Evolutionary conservation across 2,797 vertebrate species (phyloP).

Genomic region (Mormyrops boulengeri): DNA sequence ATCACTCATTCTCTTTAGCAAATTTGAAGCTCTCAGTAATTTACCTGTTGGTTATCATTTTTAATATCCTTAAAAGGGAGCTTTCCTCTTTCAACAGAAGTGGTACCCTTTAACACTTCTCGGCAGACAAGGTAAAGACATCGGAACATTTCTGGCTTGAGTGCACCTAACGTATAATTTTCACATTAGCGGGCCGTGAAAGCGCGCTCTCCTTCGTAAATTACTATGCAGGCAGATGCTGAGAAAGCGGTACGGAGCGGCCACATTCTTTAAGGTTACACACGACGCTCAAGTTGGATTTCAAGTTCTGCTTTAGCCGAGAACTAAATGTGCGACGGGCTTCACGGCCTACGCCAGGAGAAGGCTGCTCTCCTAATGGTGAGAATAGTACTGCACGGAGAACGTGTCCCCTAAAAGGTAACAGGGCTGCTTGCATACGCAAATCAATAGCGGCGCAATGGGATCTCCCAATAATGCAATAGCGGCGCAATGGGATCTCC

Average conservation of each 20-base stretch:
- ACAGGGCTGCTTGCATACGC: not conserved
- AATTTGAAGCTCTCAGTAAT: not conserved
- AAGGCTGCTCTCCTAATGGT: not conserved
- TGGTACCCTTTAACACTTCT: conserved; percentile 28
- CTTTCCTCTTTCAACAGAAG: conserved; percentile 22
- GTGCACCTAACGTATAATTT: conserved; percentile 33
- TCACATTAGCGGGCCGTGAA: conserved; percentile 36
- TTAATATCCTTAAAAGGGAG: not conserved
- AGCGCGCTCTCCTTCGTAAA: conserved; percentile 33
- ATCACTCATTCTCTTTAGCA: not conserved
- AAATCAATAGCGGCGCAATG: not conserved
- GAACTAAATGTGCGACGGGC: not conserved
- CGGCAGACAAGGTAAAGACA: conserved; percentile 40
- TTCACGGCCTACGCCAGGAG: not conserved
- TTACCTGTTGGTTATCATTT: not conserved
- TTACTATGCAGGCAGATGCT: conserved; percentile 31
- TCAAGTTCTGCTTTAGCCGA: not conserved
- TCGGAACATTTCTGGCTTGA: conserved; percentile 31
- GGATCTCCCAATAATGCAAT: no score
- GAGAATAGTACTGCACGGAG: not conserved
- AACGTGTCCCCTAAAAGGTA: not conserved
- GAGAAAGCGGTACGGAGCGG: not conserved
- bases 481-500: no score
- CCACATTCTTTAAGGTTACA: not conserved
- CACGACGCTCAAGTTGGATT: not conserved